Conservation (phyloP, 2,797 vertebrate genomes). For the Anomalospiza imberbis region DNA sequence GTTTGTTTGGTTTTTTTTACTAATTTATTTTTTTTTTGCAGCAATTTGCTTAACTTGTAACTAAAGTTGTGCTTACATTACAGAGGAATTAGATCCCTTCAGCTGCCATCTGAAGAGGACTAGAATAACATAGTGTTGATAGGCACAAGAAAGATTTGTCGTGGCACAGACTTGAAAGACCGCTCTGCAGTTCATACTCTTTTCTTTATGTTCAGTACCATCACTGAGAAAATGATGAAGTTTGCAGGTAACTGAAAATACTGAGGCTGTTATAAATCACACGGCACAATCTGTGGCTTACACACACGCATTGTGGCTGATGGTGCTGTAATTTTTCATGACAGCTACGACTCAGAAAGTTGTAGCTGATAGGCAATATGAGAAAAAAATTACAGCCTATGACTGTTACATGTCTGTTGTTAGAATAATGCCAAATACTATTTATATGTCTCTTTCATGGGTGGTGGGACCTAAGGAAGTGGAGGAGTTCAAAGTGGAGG, state of each 20-base stretch:
- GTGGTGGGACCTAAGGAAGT: not conserved
- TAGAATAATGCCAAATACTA: not conserved
- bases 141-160: not conserved
- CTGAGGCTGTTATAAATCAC: not conserved
- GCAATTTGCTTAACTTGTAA: not conserved
- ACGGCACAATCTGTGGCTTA: not conserved
- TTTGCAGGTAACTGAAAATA: not conserved
- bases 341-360: not conserved
- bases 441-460: not conserved
- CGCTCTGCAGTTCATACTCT: not conserved
- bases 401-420: not conserved
- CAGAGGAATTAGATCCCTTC: not conserved
- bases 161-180: not conserved
- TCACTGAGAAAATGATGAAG: not conserved
- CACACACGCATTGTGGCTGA: not conserved
- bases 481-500: not conserved
- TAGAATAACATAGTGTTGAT: not conserved
- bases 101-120: not conserved
- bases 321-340: not conserved
- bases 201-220: not conserved
- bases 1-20: not conserved
- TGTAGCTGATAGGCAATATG: not conserved
- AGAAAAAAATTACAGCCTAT: not conserved
- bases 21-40: not conserved
- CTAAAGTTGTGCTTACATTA: not conserved